Percentiles rank a stretch among this genome's conserved stretches.
Evolutionary conservation across 2,888 invertebrate genomes (phyloP).

Genomic region (Eudemis profundana): DNA sequence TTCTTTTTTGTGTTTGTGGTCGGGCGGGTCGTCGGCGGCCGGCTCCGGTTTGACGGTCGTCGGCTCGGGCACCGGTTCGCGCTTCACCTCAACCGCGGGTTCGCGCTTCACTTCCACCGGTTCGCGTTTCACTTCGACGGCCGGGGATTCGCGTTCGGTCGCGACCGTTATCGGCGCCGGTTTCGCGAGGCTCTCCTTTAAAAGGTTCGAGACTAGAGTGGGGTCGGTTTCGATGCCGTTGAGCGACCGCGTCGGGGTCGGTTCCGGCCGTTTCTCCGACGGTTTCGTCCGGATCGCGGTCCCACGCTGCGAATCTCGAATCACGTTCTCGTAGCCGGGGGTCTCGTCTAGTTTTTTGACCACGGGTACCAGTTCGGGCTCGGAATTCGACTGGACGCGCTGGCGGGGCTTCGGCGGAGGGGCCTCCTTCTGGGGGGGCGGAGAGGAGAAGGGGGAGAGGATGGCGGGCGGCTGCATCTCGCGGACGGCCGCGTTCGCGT

Average conservation of each 20-base stretch:
- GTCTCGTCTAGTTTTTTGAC: constrained; percentile 87
- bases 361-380: constrained; percentile 86
- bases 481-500: constrained; percentile 66
- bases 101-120: constrained; percentile 45
- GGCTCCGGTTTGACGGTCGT: constrained; percentile 35
- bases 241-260: constrained; percentile 62
- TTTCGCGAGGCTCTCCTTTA: constrained; percentile 87
- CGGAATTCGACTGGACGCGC: constrained; percentile 79
- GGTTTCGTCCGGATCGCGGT: constrained; percentile 66
- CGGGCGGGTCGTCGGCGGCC: constrained; percentile 58
- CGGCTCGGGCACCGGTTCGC: constrained; percentile 47
- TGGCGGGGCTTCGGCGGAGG: constrained; percentile 60
- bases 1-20: constrained; percentile 84
- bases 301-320: constrained; percentile 82
- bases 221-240: constrained; percentile 91
- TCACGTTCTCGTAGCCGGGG: constrained; percentile 86
- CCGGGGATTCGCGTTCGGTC: constrained; percentile 69
- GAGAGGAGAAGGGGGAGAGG: constrained; percentile 82
- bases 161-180: constrained; percentile 77
- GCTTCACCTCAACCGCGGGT: constrained; percentile 20
- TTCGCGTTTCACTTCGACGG: constrained; percentile 52
- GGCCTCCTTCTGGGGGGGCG: constrained; percentile 65
- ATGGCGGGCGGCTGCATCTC: constrained; percentile 77
- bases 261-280: constrained; percentile 71
- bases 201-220: constrained; percentile 88